Evolutionary conservation across 2,888 invertebrate species (phyloP).

Genomic region (Rhingia rostrata): DNA sequence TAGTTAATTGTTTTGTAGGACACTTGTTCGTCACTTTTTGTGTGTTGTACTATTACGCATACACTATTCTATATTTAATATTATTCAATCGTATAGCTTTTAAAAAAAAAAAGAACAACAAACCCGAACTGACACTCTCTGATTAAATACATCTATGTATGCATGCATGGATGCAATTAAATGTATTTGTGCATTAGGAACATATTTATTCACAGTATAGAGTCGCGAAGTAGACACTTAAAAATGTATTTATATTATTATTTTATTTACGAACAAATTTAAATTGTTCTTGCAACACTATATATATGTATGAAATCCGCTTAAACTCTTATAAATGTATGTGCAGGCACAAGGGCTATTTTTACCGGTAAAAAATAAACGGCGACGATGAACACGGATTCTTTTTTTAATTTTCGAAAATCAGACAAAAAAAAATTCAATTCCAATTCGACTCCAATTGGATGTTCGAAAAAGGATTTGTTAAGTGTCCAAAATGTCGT

Average conservation of each 20-base stretch:
- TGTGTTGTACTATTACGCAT: constrained; percentile 49
- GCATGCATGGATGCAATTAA: constrained; percentile 76
- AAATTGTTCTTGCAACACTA: constrained; percentile 73
- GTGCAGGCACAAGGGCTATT: constrained; percentile 81
- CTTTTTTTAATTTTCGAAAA: constrained; percentile 32
- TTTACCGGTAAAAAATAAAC: constrained; percentile 77
- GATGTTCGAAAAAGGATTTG: neutral
- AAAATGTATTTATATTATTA: constrained; percentile 72
- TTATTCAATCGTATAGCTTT: constrained; percentile 58
- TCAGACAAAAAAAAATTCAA: constrained; percentile 32
- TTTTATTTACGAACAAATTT: constrained; percentile 73
- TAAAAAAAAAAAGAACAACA: constrained; percentile 37
- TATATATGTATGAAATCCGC: constrained; percentile 48
- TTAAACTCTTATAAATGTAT: constrained; percentile 59
- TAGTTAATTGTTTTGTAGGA: constrained; percentile 55
- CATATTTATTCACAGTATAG: constrained; percentile 37
- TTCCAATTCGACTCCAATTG: neutral
- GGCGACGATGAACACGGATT: constrained; percentile 32
- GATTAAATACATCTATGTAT: constrained; percentile 60
- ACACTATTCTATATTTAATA: constrained; percentile 71
- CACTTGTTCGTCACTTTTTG: constrained; percentile 64
- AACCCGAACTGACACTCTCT: constrained; percentile 59
- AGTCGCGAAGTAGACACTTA: constrained; percentile 58
- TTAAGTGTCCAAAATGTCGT: neutral
- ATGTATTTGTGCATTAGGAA: constrained; percentile 68